Base-by-base conservation (phyloP, 2,797 vertebrate species). In the Malurus leucopterus region DNA sequence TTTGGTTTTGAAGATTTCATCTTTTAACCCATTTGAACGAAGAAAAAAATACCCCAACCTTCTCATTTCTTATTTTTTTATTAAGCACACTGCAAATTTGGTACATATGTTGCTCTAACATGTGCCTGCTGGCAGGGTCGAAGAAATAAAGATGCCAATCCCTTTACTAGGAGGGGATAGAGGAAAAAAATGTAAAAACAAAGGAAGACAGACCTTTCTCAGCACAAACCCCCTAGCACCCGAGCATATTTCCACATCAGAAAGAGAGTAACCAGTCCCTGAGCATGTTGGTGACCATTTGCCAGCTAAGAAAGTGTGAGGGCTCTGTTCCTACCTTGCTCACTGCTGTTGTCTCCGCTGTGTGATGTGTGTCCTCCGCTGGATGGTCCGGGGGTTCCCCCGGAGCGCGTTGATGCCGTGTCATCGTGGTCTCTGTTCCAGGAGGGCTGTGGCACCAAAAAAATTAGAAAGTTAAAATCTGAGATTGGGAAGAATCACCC, bases 401-500 rank as follows among this genome's bases (percentile, higher is more conserved):
- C 99, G 0, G 99, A 99, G 87, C 98, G 99, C 3, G 99, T 99
- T 19, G 99, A 99, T 2, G 99, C 99, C 3, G 99, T 99, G 97
- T 99, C 99, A 75, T 99, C 99, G 1, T 99, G 99, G 95, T 99
- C 99, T 98, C 99, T 98, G 98, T 99, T 99, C 99, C 99, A 99
- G 96, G 99, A 99, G 91, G 99, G 99, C 99, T 99, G 95, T 21
- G 46, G 88, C 78, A 67, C 46, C 6, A 61, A 92, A 74, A 84
- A 58, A 51, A n/a, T 87, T 4, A 88, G 90, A 11, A 34, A 15
- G 46, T 89, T 90, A 80, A 88, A 68, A 77, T 30, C 36, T 54
- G 51, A 80, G 22, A 23, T 4, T 6, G 18, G 24, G 20, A 63
- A 75, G 64, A 49, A 41, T 61, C 1, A 4, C 12, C 15, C 3